These are phyloP conservation scores for Chaetodon trifasciatus DNA, from an alignment of 2,797 vertebrate genomes.

Conservation along the genomic window DNA sequence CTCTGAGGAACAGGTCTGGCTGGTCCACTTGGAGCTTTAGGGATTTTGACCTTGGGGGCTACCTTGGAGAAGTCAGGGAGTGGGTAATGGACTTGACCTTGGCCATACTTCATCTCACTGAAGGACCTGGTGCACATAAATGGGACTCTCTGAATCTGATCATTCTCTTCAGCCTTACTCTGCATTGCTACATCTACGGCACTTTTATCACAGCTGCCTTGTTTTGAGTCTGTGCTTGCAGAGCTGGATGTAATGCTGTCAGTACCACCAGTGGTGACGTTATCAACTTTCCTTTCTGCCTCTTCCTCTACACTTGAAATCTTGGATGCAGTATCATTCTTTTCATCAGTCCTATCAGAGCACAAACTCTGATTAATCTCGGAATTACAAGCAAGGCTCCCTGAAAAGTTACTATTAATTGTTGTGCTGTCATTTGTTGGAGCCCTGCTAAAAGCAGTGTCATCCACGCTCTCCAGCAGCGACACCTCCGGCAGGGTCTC, in stretches of 20 bases:
- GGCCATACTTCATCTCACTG: constrained; percentile 82
- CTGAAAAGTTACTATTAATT: constrained; percentile 3
- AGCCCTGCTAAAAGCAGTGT: constrained; percentile 69
- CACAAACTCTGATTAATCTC: constrained; percentile 21
- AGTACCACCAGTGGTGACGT: constrained; percentile 13
- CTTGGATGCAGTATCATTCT: constrained; percentile 12
- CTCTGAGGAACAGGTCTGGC: constrained; percentile 62
- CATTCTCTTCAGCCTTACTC: constrained; percentile 23
- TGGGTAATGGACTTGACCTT: constrained; percentile 84
- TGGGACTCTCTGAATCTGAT: constrained; percentile 37
- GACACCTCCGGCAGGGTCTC: constrained; percentile 92
- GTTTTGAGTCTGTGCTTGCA: constrained; percentile 31
- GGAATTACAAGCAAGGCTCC: constrained; percentile 4
- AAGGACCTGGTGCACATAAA: constrained; percentile 77
- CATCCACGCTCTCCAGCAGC: constrained; percentile 85
- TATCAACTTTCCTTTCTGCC: constrained; percentile 17
- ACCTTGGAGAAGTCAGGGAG: constrained; percentile 86
- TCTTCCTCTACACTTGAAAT: constrained; percentile 32
- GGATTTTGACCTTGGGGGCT: constrained; percentile 85
- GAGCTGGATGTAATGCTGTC: constrained; percentile 35
- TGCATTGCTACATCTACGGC: background rate
- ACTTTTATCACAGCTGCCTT: constrained; percentile 17
- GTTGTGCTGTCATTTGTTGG: constrained; percentile 25
- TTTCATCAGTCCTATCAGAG: constrained; percentile 17
- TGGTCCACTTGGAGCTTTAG: constrained; percentile 72